Evolutionary conservation across 1,140 invertebrate genomes (phyloP), one percentile per base, ranked within the genome.

Genomic region (Schmidtea mediterranea): DNA sequence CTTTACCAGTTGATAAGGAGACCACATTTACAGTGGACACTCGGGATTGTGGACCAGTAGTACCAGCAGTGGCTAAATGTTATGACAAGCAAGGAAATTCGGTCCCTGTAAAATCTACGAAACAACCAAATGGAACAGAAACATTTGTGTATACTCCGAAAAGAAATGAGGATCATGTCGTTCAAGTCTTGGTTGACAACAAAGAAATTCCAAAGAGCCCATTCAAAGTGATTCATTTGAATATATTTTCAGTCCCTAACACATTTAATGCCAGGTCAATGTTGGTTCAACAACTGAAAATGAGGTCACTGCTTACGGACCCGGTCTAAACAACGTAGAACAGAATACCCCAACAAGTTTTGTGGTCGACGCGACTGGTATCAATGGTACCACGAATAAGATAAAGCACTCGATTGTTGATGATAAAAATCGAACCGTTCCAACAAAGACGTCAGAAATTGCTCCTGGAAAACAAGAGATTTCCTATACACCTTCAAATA

Each of bases 271-370:
- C n/a, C 68, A 49, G 45, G 41, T 54, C 50, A 41, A 52, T 45
- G 49, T 94, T 46, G 86, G 92, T 62, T 80, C 80, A 1, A 74
- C 89, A 46, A 73, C 75, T 51, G 83, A 78, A 55, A 84, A 84
- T 37, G 81, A 80, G 59, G 84, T 94, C 38, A 92, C 86, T 2
- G 87, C 86, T 0, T 90, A 90, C 60, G 87, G 87, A 1, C 49
- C 79, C 75, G 65, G 74, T 56, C 58, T 67, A 3, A 62, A 15
- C 6, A 18, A 41, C 12, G 0, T 74, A 74, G 48, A 75, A 79
- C 51, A 79, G n/a, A n/a, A n/a, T n/a, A n/a, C n/a, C n/a, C n/a
- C n/a, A n/a, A n/a, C n/a, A n/a, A n/a, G n/a, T n/a, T n/a, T n/a
- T n/a, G n/a, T n/a, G n/a, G n/a, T n/a, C n/a, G n/a, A n/a, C n/a